A percentile compares a stretch with the other conserved stretches of the same genome.
These are phyloP conservation scores for Girardinus metallicus DNA, from an alignment of 2,797 vertebrate genomes.

Conservation along the genomic window DNA sequence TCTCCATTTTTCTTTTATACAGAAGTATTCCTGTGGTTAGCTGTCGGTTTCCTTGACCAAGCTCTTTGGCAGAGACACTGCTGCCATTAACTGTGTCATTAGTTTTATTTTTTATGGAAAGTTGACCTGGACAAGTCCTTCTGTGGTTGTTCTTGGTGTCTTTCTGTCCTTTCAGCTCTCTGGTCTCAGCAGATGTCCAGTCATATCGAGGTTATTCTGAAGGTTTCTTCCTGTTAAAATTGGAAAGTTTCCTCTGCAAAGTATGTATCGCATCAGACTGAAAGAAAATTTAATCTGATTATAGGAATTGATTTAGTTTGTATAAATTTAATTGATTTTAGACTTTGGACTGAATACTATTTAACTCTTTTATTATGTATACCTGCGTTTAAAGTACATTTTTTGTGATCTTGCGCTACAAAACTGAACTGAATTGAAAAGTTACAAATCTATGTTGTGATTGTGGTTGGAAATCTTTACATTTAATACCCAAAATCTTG, in stretches of 20 bases:
- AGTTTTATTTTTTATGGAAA: not conserved
- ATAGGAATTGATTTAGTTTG: not conserved
- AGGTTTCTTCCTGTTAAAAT: not conserved
- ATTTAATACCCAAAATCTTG: not conserved
- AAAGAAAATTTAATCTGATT: not conserved
- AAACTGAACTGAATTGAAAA: not conserved
- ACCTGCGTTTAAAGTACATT: not conserved
- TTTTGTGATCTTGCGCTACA: not conserved
- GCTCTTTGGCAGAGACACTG: not conserved
- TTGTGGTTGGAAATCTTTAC: not conserved
- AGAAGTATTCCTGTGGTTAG: not conserved
- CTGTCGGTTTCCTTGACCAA: not conserved
- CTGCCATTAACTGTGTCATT: not conserved
- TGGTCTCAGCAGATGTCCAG: not conserved
- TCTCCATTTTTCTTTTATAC: not conserved
- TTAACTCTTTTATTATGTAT: not conserved
- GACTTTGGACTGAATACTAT: not conserved
- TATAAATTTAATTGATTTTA: not conserved
- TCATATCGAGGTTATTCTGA: not conserved
- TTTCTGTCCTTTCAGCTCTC: not conserved
- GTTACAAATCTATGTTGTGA: not conserved
- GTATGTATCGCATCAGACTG: not conserved
- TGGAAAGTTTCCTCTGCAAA: not conserved
- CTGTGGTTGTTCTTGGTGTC: not conserved
- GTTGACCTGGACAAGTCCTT: not conserved